A percentile compares a stretch with the other conserved stretches of the same genome.
These are phyloP conservation scores for Ooceraea biroi DNA, from an alignment of 1,140 invertebrate species.

Conservation along the genomic window DNA sequence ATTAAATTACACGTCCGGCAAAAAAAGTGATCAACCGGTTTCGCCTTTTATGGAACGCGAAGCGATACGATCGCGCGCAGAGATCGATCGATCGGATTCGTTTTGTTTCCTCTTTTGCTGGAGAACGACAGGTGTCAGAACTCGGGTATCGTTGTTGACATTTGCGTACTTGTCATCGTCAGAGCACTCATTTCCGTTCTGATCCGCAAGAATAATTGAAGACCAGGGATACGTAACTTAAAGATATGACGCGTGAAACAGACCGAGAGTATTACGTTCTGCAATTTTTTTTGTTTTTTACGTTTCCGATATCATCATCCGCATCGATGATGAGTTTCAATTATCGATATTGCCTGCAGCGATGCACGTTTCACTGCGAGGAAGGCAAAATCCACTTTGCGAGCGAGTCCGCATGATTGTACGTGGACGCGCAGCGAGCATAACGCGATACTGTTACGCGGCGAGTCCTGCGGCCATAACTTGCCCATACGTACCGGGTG, in stretches of 20 bases:
- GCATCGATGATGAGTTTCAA: background rate
- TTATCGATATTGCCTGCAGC: background rate
- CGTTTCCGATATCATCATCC: too few relatives aligned
- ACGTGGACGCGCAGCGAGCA: conserved; percentile 16
- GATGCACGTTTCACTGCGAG: conserved; percentile 24
- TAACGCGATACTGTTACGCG: conserved; percentile 50
- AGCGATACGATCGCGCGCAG: background rate
- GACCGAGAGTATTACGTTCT: too few relatives aligned
- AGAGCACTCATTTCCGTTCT: too few relatives aligned
- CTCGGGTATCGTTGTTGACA: background rate
- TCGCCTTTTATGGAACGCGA: conserved; percentile 37
- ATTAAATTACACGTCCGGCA: conserved; percentile 35
- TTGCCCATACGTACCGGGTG: conserved; percentile 15
- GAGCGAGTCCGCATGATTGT: background rate
- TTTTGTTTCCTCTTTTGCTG: background rate
- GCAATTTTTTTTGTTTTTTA: too few relatives aligned
- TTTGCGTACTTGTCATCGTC: background rate
- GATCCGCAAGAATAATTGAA: background rate
- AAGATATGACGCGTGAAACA: too few relatives aligned
- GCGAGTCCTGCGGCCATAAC: conserved; percentile 4
- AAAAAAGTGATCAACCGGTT: conserved; percentile 55
- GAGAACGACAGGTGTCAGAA: background rate
- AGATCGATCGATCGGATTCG: conserved; percentile 27
- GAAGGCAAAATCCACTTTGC: background rate
- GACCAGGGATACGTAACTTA: background rate